phyloP scores from a whole-genome alignment of 2,113 vertebrate genomes.

The Hyperoodon ampullatus region DNA sequence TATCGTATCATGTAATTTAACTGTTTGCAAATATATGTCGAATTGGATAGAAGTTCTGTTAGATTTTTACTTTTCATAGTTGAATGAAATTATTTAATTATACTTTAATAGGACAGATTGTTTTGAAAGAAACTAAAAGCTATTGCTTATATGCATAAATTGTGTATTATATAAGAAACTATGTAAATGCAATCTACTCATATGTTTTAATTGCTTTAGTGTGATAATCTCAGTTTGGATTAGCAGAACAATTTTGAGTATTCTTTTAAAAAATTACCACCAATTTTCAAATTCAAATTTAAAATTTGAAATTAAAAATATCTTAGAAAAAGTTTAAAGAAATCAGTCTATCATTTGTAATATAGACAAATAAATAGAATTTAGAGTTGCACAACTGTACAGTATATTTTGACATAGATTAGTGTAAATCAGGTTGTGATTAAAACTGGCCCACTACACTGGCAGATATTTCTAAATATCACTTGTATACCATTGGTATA shows the following conservation, averaged over 20 bases:
- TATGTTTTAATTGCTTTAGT: background rate
- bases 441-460: background rate
- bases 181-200: background rate
- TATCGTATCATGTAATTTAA: constrained; percentile 12
- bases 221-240: background rate
- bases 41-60: background rate
- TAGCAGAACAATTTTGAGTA: background rate
- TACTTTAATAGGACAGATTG: background rate
- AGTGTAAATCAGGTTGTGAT: background rate
- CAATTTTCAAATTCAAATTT: background rate
- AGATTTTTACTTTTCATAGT: background rate
- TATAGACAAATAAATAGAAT: background rate
- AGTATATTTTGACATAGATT: background rate
- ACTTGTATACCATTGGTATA: background rate
- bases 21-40: background rate
- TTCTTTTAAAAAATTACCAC: background rate
- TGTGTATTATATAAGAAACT: background rate
- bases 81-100: background rate
- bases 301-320: background rate
- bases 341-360: background rate
- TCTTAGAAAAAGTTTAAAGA: background rate
- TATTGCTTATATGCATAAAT: background rate
- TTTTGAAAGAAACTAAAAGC: background rate
- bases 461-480: background rate
- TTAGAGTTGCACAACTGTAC: background rate